phyloP scores from a whole-genome alignment of 2,888 invertebrate genomes.

The Leptopilina myrica region DNA sequence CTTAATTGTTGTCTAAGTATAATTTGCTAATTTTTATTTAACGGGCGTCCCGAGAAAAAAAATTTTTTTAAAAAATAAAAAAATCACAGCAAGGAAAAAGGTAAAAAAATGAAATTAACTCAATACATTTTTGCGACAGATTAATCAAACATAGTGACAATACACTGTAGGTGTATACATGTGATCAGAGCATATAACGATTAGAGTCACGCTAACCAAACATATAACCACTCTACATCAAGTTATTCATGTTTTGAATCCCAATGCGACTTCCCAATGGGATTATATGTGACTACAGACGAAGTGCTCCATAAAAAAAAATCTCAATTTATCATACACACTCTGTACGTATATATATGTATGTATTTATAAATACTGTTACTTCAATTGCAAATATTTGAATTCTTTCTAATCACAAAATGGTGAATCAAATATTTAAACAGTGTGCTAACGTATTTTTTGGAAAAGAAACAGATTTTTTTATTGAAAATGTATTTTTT shows the following conservation, averaged over 20 bases:
- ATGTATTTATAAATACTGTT: neutral
- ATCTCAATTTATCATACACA: neutral
- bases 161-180: neutral
- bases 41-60: slow-evolving; percentile 56
- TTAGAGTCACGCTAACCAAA: slow-evolving; percentile 36
- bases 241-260: slow-evolving; percentile 21
- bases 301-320: neutral
- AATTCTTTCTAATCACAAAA: neutral
- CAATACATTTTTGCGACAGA: slow-evolving; percentile 14
- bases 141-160: neutral
- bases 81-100: neutral
- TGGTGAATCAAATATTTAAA: neutral
- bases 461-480: no score
- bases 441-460: no score
- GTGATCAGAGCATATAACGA: neutral
- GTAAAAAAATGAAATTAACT: neutral
- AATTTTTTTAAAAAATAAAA: slow-evolving; percentile 52
- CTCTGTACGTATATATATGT: no score
- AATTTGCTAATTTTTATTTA: slow-evolving; percentile 64
- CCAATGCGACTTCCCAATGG: neutral
- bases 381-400: slow-evolving; percentile 9
- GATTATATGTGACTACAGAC: slow-evolving; percentile 7
- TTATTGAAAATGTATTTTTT: no score
- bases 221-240: slow-evolving; percentile 17
- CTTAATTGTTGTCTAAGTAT: slow-evolving; percentile 49